Evolutionary conservation across 2,888 invertebrate species (phyloP).

Genomic region (Apamea crenata): DNA sequence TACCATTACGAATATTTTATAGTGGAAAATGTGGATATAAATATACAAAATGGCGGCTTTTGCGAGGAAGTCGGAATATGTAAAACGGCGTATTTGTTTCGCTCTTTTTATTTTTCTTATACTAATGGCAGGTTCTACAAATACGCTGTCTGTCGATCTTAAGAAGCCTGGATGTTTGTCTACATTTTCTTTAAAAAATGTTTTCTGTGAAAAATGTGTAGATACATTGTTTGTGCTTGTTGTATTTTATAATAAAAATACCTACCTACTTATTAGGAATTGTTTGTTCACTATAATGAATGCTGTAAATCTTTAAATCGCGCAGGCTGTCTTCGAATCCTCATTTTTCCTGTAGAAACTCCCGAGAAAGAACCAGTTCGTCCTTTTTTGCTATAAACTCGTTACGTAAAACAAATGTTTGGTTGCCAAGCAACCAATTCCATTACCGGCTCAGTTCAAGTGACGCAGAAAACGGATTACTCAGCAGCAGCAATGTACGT

Average conservation of each 20-base stretch:
- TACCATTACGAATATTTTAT: slow-evolving; percentile 41
- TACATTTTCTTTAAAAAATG: neutral
- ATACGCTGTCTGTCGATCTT: neutral
- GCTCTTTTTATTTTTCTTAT: neutral
- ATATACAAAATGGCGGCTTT: slow-evolving; percentile 14
- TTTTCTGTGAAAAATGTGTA: neutral
- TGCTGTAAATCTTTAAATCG: neutral
- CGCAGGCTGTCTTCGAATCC: neutral
- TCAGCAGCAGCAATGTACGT: slow-evolving; percentile 50
- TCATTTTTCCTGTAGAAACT: neutral
- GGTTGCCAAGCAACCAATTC: slow-evolving; percentile 50
- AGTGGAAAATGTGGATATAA: slow-evolving; percentile 11
- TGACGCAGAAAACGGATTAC: slow-evolving; percentile 48
- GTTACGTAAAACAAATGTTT: slow-evolving; percentile 56
- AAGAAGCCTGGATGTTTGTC: neutral
- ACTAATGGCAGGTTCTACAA: neutral
- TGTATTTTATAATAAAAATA: neutral
- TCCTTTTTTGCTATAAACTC: slow-evolving; percentile 45
- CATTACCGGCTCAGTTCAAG: slow-evolving; percentile 49
- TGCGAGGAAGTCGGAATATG: neutral
- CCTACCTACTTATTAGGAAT: neutral
- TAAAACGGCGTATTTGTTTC: neutral
- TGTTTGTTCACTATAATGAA: neutral
- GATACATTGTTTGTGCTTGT: neutral
- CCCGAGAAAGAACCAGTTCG: slow-evolving; percentile 1